Evolutionary conservation across 2,888 invertebrate species (phyloP).

Genomic region (Pyrrhosoma nymphula): DNA sequence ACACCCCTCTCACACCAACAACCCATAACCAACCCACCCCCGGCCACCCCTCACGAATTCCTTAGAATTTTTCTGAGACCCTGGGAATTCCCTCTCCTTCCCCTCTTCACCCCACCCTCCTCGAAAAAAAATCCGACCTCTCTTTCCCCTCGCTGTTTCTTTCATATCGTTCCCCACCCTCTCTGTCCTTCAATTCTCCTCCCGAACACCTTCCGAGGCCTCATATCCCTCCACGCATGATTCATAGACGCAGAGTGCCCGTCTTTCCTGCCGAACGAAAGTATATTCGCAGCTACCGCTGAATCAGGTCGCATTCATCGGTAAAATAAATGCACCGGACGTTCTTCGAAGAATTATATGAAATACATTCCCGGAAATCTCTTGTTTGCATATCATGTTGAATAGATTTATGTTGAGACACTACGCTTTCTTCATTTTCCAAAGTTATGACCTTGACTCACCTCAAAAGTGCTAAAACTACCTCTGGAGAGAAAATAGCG

Average conservation of each 20-base stretch:
- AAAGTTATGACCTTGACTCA: too few species aligned
- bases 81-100: background rate
- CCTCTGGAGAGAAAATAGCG: too few species aligned
- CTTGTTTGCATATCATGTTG: too few species aligned
- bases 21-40: background rate
- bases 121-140: background rate
- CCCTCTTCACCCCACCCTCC: background rate
- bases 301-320: background rate
- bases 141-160: background rate
- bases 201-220: background rate
- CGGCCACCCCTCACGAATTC: conserved; percentile 1
- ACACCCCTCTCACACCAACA: background rate
- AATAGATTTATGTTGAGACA: too few species aligned
- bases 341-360: too few species aligned
- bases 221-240: background rate
- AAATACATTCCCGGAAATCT: too few species aligned
- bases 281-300: background rate
- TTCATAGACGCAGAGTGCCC: background rate
- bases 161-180: background rate
- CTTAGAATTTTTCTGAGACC: conserved; percentile 12
- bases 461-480: too few species aligned
- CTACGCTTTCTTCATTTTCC: too few species aligned
- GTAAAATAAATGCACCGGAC: too few species aligned
- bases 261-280: background rate
- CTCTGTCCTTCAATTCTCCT: background rate